Evolutionary conservation across 2,797 vertebrate species (phyloP).

Genomic region (Synanceia verrucosa): DNA sequence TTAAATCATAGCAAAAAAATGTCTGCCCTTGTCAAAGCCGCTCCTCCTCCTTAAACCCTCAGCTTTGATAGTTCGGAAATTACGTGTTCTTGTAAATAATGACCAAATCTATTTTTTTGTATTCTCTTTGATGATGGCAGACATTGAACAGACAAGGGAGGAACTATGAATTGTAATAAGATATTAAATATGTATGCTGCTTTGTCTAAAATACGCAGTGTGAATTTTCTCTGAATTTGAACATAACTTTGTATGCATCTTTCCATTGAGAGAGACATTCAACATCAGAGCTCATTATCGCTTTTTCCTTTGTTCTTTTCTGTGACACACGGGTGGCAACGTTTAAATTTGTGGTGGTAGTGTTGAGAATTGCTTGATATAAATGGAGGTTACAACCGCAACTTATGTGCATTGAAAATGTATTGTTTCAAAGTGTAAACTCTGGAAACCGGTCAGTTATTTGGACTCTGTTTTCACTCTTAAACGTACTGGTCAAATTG

Average conservation of each 20-base stretch:
- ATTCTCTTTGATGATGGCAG: conserved; percentile 90
- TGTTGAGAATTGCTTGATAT: conserved; percentile 59
- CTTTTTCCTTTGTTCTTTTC: conserved; percentile 54
- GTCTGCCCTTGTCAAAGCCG: conserved; percentile 87
- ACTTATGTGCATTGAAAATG: conserved; percentile 59
- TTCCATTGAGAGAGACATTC: conserved; percentile 67
- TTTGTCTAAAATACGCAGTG: conserved; percentile 78
- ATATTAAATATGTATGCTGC: conserved; percentile 86
- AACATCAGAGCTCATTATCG: conserved; percentile 54
- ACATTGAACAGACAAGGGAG: conserved; percentile 85
- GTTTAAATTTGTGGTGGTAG: conserved; percentile 70
- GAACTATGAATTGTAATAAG: conserved; percentile 88
- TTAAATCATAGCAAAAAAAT: conserved; percentile 77
- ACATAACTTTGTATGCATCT: conserved; percentile 77
- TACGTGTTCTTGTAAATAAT: conserved; percentile 95
- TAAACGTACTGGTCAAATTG: conserved; percentile 81
- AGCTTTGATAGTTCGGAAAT: conserved; percentile 87
- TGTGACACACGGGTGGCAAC: conserved; percentile 65
- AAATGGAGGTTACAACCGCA: conserved; percentile 60
- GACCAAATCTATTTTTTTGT: conserved; percentile 90
- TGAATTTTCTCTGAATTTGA: conserved; percentile 75
- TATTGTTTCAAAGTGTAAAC: conserved; percentile 69
- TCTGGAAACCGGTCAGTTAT: conserved; percentile 75
- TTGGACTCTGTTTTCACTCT: conserved; percentile 80
- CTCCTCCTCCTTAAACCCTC: conserved; percentile 78